Evolutionary conservation across 2,113 vertebrate species (phyloP).

Genomic region (Mus musculus): DNA sequence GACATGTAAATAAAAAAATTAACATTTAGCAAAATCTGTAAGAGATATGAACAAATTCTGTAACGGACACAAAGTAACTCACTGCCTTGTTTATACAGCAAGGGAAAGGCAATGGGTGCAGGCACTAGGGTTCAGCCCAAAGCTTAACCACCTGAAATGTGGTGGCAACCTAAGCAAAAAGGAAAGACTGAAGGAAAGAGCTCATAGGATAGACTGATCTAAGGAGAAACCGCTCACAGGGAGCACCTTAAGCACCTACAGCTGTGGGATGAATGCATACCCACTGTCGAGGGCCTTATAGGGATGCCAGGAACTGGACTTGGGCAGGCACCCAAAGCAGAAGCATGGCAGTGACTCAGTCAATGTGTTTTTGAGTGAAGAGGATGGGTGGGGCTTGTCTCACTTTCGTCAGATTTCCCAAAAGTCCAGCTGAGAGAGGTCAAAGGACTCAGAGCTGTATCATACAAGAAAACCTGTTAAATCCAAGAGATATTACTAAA

Average conservation of each 20-base stretch:
- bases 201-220: not conserved
- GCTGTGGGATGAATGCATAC: not conserved
- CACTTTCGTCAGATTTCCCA: not conserved
- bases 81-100: not conserved
- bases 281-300: not conserved
- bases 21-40: not conserved
- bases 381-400: not conserved
- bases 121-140: not conserved
- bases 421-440: constrained; percentile 43
- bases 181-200: not conserved
- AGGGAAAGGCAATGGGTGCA: not conserved
- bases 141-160: not conserved
- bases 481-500: constrained; percentile 15
- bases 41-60: not conserved
- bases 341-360: not conserved
- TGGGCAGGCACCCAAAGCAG: not conserved
- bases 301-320: not conserved
- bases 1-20: not conserved
- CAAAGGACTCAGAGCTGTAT: not conserved
- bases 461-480: not conserved
- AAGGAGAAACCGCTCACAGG: not conserved
- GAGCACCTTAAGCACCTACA: not conserved
- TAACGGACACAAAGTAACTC: not conserved
- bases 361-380: not conserved
- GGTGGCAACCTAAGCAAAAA: not conserved